phyloP scores from a whole-genome alignment of 2,113 vertebrate genomes.

The Coryphaenoides rupestris region DNA sequence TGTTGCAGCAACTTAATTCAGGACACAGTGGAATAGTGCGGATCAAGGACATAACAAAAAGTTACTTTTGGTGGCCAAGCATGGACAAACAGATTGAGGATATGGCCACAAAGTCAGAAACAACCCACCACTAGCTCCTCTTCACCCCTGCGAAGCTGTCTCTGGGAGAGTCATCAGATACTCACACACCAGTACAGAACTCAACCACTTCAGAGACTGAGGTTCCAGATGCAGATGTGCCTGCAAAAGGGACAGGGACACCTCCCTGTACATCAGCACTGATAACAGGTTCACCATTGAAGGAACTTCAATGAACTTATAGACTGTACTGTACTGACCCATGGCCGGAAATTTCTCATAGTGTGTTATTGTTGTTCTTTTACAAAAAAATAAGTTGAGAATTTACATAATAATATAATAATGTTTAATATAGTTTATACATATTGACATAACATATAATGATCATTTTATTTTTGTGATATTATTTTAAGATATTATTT shows the following conservation, averaged over 20 bases:
- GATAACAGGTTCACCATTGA: neutral
- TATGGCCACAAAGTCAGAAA: conserved; percentile 9
- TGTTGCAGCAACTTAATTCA: conserved; percentile 20
- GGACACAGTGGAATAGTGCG: conserved; percentile 22
- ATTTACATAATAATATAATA: too few species aligned
- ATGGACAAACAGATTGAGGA: conserved; percentile 15
- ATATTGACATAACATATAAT: too few species aligned
- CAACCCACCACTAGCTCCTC: conserved; percentile 1
- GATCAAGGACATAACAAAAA: conserved; percentile 28
- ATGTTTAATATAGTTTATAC: too few species aligned
- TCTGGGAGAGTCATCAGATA: neutral
- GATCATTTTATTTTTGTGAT: too few species aligned
- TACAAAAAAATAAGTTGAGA: too few species aligned
- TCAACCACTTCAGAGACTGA: neutral
- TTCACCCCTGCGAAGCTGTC: neutral
- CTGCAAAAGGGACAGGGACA: neutral
- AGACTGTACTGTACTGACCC: too few species aligned
- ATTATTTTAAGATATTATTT: too few species aligned
- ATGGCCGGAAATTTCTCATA: too few species aligned
- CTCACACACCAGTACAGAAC: neutral
- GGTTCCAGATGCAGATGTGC: neutral
- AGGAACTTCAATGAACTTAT: too few species aligned
- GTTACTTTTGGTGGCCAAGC: conserved; percentile 28
- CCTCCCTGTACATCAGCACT: neutral
- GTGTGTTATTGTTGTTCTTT: too few species aligned